Base-by-base conservation (phyloP, 2,797 vertebrate genomes). In the Neosilurus hyrtlii region DNA sequence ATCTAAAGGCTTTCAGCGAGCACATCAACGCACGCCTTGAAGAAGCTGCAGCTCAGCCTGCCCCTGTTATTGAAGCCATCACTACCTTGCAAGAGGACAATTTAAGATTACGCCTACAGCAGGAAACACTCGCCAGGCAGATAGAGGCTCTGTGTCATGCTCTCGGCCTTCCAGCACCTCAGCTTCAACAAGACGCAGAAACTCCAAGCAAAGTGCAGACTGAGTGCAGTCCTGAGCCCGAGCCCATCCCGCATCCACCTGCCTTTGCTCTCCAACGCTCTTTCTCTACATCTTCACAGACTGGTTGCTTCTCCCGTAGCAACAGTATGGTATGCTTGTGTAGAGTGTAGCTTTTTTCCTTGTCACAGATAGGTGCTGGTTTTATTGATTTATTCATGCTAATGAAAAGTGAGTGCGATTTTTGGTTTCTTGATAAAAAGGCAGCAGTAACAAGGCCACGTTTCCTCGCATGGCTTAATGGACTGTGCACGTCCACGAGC, bases 11-110 rank as follows among this genome's bases (percentile, higher is more conserved):
- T 0, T 96, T 97, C 51, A 87, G 90, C 75, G 92, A 87, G 49
- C 90, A 49, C 0, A 88, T 97, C 81, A 91, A 96, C 79, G 91
- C 85, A 71, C 93, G 89, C 16, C 89, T 97, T 2, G 91, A 94
- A 85, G 90, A 88, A 85, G 94, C 91, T 0, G 84, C 89, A 8
- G 81, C 76, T 37, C 86, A 71, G 22, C 86, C 96, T 88, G 88
- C 90, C 83, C 93, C 92, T 0, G 89, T 96, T 88, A 91, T 90
- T 0, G 85, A 83, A n/a, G 90, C 89, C 0, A 75, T 97, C 18
- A 88, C 84, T 20, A 86, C 80, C 12, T 89, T 99, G 83, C 93
- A 94, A 83, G 93, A 93, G 14, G 96, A 97, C 85, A 96, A 96
- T 35, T 83, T 92, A 15, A 93, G 89, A n/a, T 91, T 99, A 82